Evolutionary conservation across 2,888 invertebrate genomes (phyloP).

Genomic region (Steinernema hermaphroditum): DNA sequence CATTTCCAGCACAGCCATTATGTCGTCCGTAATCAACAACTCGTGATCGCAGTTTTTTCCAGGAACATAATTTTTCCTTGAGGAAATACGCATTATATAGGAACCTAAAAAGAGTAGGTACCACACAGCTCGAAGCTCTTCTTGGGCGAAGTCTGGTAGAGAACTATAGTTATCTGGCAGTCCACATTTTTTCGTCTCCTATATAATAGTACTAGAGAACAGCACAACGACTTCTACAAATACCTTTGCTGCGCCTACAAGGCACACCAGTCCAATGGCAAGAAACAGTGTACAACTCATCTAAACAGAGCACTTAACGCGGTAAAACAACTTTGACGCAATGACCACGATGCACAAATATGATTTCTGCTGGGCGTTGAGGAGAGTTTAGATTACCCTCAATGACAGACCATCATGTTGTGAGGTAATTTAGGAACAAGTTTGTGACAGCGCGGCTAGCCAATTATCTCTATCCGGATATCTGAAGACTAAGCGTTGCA

Average conservation of each 20-base stretch:
- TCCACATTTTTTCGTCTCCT: slow-evolving; percentile 44
- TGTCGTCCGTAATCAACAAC: slow-evolving; percentile 56
- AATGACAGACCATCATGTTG: slow-evolving; percentile 29
- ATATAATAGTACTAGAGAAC: background rate
- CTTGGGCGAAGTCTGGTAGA: slow-evolving; percentile 60
- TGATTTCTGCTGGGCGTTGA: slow-evolving; percentile 4
- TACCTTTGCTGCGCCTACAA: background rate
- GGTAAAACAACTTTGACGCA: background rate
- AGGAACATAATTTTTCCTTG: slow-evolving; percentile 56
- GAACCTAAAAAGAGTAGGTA: slow-evolving; percentile 31
- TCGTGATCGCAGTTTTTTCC: slow-evolving; percentile 57
- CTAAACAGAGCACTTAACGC: background rate
- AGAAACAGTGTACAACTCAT: background rate
- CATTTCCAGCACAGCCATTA: slow-evolving; percentile 56
- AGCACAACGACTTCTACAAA: too few species aligned
- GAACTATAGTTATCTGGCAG: slow-evolving; percentile 50
- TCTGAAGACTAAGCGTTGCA: slow-evolving; percentile 8
- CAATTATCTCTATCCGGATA: slow-evolving; percentile 26
- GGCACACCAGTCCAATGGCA: background rate
- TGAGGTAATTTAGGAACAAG: slow-evolving; percentile 31
- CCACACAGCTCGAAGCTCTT: slow-evolving; percentile 62
- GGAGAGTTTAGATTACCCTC: slow-evolving; percentile 29
- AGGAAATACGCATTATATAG: slow-evolving; percentile 15
- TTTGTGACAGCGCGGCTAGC: slow-evolving; percentile 28
- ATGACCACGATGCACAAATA: background rate